Conservation (phyloP, 1,140 invertebrate species). For the Caerostris extrusa region DNA sequence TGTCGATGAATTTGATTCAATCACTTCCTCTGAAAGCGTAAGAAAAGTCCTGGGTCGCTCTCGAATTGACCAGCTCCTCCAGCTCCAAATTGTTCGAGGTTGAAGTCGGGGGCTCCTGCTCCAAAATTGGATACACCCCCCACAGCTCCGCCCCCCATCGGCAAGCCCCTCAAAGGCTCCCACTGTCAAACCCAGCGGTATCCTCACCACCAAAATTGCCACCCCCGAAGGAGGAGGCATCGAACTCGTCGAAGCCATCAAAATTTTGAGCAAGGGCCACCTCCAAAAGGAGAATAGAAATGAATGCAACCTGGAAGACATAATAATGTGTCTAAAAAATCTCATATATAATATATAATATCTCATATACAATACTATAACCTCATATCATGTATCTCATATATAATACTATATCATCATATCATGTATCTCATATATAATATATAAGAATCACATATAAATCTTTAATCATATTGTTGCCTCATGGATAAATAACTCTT, state of each 20-base stretch:
- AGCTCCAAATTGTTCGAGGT: slow-evolving; percentile 40
- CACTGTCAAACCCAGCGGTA: slow-evolving; percentile 45
- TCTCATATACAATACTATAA: too few relatives aligned
- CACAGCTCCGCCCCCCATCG: not conserved
- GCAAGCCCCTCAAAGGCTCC: slow-evolving; percentile 7
- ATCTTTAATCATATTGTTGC: too few relatives aligned
- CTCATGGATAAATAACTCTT: too few relatives aligned
- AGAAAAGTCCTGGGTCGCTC: not conserved
- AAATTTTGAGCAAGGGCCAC: slow-evolving; percentile 42
- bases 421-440: too few relatives aligned
- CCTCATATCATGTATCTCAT: too few relatives aligned
- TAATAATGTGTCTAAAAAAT: not conserved
- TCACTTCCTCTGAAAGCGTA: slow-evolving; percentile 30
- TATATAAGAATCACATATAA: too few relatives aligned
- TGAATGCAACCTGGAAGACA: not conserved
- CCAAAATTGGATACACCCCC: slow-evolving; percentile 23
- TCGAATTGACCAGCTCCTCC: not conserved
- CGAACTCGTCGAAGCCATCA: slow-evolving; percentile 56
- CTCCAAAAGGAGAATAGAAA: not conserved
- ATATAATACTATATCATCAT: too few relatives aligned
- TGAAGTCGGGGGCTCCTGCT: not conserved
- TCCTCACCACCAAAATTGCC: slow-evolving; percentile 52
- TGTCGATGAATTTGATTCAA: not conserved
- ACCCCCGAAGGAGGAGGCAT: slow-evolving; percentile 38
- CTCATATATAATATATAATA: too few relatives aligned